Percentiles rank a stretch among this genome's conserved stretches.
phyloP scores from a whole-genome alignment of 2,113 vertebrate species.

The Orycteropus afer region DNA sequence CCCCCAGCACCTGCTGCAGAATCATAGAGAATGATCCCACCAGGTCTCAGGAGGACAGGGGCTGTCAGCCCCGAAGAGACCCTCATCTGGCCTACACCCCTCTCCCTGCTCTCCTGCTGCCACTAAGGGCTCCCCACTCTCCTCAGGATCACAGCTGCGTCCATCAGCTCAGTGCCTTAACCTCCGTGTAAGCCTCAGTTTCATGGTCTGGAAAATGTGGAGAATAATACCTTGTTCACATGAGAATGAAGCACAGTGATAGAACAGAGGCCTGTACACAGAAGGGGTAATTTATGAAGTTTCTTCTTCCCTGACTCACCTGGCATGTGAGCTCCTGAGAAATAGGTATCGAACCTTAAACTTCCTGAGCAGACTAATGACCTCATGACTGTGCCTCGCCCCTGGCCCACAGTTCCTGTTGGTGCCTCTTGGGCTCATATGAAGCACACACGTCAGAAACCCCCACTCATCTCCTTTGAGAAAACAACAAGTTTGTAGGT shows the following conservation, averaged over 20 bases:
- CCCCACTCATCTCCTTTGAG: background rate
- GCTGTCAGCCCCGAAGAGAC: background rate
- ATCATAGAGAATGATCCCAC: background rate
- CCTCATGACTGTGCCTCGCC: rapidly evolving
- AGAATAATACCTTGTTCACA: background rate
- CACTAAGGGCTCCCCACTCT: background rate
- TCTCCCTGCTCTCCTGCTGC: background rate
- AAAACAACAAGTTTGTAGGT: background rate
- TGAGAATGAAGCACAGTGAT: background rate
- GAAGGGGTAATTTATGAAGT: background rate
- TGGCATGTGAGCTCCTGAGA: background rate
- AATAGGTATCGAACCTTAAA: background rate
- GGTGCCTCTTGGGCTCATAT: background rate
- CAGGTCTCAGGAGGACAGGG: background rate
- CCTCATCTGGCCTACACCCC: rapidly evolving
- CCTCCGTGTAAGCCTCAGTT: background rate
- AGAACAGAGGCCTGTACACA: background rate
- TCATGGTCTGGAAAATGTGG: background rate
- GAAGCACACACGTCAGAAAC: background rate
- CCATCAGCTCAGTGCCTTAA: background rate
- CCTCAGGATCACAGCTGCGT: background rate
- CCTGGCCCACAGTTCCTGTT: background rate
- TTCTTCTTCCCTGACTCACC: background rate
- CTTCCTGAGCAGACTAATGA: rapidly evolving
- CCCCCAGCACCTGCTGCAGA: background rate